Conservation (phyloP, 2,113 vertebrate species). For the Canis aureus region DNA sequence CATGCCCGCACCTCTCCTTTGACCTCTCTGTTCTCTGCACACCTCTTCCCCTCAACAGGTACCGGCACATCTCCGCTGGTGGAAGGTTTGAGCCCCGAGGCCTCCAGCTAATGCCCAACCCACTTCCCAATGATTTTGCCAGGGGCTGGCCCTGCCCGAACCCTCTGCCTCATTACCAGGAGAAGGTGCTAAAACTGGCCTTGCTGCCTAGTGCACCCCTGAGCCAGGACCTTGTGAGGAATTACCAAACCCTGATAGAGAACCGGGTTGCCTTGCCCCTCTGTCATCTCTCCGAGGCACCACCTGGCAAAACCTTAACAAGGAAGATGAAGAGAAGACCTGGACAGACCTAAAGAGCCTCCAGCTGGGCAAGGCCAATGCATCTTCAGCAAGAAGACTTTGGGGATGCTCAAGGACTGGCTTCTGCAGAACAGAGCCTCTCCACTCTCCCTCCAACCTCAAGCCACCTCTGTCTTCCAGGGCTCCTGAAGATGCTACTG, state of each 20-base stretch:
- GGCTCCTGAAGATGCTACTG: not conserved
- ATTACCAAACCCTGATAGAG: conserved; percentile 55
- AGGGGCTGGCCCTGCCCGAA: conserved; percentile 70
- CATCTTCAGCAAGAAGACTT: not conserved
- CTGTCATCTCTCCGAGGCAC: not conserved
- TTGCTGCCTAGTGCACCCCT: conserved; percentile 49
- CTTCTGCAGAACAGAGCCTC: not conserved
- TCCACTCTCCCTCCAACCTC: not conserved
- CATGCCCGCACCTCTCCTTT: not conserved
- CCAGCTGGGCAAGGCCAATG: not conserved
- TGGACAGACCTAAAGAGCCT: not conserved
- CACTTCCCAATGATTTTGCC: not conserved
- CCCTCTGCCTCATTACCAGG: conserved; percentile 64
- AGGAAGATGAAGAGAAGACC: not conserved
- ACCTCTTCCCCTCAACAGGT: conserved; percentile 41
- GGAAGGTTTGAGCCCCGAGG: conserved; percentile 7
- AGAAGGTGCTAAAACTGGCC: conserved; percentile 54
- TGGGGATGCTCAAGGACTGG: not conserved
- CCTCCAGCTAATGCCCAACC: conserved; percentile 50
- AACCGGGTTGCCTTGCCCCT: conserved; percentile 17
- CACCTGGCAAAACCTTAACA: not conserved
- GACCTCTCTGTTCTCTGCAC: not conserved
- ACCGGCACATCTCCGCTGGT: conserved; percentile 14
- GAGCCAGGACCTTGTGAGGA: conserved; percentile 64
- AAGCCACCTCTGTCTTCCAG: not conserved